Evolutionary conservation across 2,113 vertebrate species (phyloP), one percentile per base, ranked within the genome.

Genomic region (Sander lucioperca): DNA sequence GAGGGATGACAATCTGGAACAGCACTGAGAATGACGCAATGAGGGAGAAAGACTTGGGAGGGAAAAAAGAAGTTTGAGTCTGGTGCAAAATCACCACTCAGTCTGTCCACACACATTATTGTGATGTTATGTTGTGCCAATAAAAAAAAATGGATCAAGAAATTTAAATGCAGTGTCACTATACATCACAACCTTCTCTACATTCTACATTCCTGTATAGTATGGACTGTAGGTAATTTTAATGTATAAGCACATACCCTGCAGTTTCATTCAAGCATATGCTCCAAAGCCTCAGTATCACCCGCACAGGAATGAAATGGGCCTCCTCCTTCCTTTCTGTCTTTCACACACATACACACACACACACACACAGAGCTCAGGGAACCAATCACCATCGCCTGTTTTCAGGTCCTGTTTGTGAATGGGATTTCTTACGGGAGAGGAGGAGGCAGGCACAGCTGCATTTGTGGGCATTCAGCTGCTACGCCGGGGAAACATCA

Each of bases 381-480:
- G 77, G 84, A 92, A 67, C 93, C 93, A 94, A 94, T 93, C 88
- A 90, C 69, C 70, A 76, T 82, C 39, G 77, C 47, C 81, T 80
- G 77, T 80, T 88, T 81, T 70, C 86, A 68, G 87, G 84, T 93
- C 88, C 90, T 84, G 90, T 94, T 94, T 94, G 91, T 94, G 92
- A 94, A 94, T 94, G 93, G 90, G 91, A 90, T 90, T 86, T 76
- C 70, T 79, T 90, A 91, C 84, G 87, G 82, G 82, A 78, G 84
- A 89, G 86, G 78, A 79, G 83, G 63, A 79, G 74, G 86, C 70
- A 82, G 81, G 65, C 82, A 23, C 33, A 27, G 43, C 63, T 85
- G 84, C 74, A 43, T 88, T 83, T 87, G 84, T 72, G 85, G 69
- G 47, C 83, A 88, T 81, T 79, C 81, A 85, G 74, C 79, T 71